A percentile compares a stretch with the other conserved stretches of the same genome.
These are phyloP conservation scores for Monochamus alternatus DNA, from an alignment of 2,888 invertebrate species.

Conservation along the genomic window DNA sequence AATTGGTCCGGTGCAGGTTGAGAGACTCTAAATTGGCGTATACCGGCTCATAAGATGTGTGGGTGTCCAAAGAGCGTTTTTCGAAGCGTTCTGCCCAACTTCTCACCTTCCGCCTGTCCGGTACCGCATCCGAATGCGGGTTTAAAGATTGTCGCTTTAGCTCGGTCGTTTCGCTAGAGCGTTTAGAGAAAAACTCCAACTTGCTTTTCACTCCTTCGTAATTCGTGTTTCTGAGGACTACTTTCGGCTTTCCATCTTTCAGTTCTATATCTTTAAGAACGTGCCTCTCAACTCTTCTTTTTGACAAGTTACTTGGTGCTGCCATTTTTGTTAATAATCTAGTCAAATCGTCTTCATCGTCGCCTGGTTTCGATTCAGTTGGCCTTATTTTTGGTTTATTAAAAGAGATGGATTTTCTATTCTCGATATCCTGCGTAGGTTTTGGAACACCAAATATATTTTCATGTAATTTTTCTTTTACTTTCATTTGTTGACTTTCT, in stretches of 20 bases:
- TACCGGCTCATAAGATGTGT: constrained; percentile 52
- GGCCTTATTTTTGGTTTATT: neutral
- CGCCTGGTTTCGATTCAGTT: neutral
- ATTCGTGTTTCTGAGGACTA: constrained; percentile 1
- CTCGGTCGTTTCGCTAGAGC: neutral
- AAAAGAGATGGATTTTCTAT: neutral
- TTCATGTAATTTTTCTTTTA: neutral
- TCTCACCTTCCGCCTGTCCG: constrained; percentile 38
- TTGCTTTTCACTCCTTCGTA: constrained; percentile 23
- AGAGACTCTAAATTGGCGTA: constrained; percentile 48
- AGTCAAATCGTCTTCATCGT: constrained; percentile 1
- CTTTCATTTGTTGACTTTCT: neutral
- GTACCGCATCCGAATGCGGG: neutral
- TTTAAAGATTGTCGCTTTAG: constrained; percentile 7
- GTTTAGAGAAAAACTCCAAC: constrained; percentile 22
- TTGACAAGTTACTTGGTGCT: neutral
- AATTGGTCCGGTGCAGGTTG: constrained; percentile 2
- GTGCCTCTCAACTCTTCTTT: neutral
- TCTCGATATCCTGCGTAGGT: neutral
- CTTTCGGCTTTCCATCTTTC: neutral
- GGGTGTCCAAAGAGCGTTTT: constrained; percentile 38
- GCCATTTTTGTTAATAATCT: neutral
- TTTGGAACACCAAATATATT: neutral
- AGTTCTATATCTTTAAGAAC: neutral
- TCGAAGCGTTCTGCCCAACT: constrained; percentile 50